These are phyloP conservation scores for Melanotaenia nigrans DNA, from an alignment of 2,797 vertebrate genomes.

Conservation along the genomic window DNA sequence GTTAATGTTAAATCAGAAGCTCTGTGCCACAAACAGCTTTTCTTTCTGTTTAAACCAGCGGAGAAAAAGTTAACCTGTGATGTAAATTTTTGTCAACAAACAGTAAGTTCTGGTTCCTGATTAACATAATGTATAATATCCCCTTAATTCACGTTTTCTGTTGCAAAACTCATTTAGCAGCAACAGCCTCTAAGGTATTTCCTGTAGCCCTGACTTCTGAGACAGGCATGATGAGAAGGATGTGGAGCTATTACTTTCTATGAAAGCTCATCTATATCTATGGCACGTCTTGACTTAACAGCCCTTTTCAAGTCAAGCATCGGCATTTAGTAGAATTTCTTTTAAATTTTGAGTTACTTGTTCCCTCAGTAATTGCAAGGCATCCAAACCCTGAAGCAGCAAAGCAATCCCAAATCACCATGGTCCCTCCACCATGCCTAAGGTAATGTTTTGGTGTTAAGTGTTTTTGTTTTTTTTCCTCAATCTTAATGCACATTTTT, in stretches of 20 bases:
- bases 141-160: not conserved
- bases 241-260: not conserved
- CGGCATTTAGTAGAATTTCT: not conserved
- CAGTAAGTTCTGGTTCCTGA: not conserved
- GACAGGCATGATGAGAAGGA: slow-evolving; percentile 1
- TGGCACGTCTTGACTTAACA: not conserved
- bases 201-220: not conserved
- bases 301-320: not conserved
- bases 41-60: not conserved
- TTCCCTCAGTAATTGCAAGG: not conserved
- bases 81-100: not conserved
- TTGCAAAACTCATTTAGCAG: not conserved
- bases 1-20: slow-evolving; percentile 35
- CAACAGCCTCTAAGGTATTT: not conserved
- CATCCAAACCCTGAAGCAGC: not conserved
- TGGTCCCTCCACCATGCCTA: not conserved
- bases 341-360: not conserved
- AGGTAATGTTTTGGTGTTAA: too few relatives aligned
- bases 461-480: too few relatives aligned
- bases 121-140: not conserved
- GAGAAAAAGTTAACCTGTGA: not conserved
- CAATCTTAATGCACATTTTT: too few relatives aligned
- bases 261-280: not conserved
- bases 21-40: slow-evolving; percentile 4
- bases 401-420: not conserved